Conservation (phyloP, 1,140 invertebrate species). For the Dinoponera quadriceps region DNA sequence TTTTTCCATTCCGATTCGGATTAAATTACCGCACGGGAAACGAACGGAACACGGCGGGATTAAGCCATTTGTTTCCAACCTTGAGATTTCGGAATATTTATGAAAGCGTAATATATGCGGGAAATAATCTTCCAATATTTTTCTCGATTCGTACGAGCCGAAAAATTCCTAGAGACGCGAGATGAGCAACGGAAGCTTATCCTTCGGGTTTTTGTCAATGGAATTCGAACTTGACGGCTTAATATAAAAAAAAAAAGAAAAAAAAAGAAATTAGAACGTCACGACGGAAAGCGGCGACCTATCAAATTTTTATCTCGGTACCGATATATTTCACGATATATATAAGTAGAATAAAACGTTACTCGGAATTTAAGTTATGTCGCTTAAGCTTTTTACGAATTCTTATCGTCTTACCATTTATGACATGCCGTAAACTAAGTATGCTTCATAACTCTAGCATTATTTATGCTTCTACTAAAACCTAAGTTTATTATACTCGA, state of each 20-base stretch:
- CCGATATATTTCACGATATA: neutral
- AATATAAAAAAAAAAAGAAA: too few species aligned
- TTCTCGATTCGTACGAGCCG: neutral
- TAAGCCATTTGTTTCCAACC: constrained; percentile 26
- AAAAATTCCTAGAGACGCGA: neutral
- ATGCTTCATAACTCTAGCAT: constrained; percentile 28
- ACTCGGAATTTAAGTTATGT: constrained; percentile 28
- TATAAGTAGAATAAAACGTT: neutral
- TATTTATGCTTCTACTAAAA: constrained; percentile 25
- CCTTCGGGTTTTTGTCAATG: neutral
- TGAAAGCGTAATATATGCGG: neutral
- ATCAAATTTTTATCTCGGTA: constrained; percentile 19
- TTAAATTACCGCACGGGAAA: too few species aligned
- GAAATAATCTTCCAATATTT: constrained; percentile 22
- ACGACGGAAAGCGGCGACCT: neutral
- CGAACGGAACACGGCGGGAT: neutral
- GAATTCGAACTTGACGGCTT: too few species aligned
- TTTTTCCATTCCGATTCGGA: too few species aligned
- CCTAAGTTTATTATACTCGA: constrained; percentile 20
- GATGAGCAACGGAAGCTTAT: neutral
- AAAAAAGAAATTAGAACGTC: neutral
- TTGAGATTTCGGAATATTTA: constrained; percentile 21
- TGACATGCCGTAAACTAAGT: constrained; percentile 33
- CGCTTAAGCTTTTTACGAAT: constrained; percentile 10
- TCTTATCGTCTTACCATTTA: constrained; percentile 37